Evolutionary conservation across 2,797 vertebrate species (phyloP).

Genomic region (Poliocrania exsul): DNA sequence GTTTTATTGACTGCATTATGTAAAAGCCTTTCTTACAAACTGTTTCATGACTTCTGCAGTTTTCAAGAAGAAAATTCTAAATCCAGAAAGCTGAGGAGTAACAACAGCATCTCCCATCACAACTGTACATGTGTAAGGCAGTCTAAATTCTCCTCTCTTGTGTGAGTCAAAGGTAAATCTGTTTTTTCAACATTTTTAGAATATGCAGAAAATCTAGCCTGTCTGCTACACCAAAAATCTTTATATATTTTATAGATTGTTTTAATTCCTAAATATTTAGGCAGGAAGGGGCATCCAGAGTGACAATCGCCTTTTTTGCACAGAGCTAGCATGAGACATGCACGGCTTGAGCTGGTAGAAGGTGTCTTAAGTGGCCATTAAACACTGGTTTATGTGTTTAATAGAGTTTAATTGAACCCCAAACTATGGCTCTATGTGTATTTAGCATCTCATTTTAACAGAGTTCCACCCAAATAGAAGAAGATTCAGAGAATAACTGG

Average conservation of each 20-base stretch:
- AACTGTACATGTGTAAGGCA: background rate
- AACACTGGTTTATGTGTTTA: background rate
- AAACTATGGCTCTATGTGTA: background rate
- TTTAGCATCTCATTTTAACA: background rate
- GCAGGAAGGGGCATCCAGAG: background rate
- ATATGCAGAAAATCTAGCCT: background rate
- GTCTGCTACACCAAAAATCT: background rate
- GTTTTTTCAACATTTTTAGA: background rate
- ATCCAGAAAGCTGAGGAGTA: background rate
- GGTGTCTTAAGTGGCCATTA: background rate
- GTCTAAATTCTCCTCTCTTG: background rate
- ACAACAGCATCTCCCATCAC: background rate
- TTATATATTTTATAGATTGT: background rate
- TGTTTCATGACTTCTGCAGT: background rate
- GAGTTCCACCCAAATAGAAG: background rate
- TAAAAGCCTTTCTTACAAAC: background rate
- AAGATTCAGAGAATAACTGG: background rate
- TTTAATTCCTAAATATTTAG: background rate
- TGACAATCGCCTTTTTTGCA: background rate
- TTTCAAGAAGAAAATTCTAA: background rate
- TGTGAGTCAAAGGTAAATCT: background rate
- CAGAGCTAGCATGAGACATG: background rate
- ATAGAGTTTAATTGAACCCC: background rate
- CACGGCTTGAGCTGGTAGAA: background rate
- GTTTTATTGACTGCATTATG: background rate